These are phyloP conservation scores for Pteropus rufus DNA, from an alignment of 2,797 vertebrate species.

Conservation along the genomic window DNA sequence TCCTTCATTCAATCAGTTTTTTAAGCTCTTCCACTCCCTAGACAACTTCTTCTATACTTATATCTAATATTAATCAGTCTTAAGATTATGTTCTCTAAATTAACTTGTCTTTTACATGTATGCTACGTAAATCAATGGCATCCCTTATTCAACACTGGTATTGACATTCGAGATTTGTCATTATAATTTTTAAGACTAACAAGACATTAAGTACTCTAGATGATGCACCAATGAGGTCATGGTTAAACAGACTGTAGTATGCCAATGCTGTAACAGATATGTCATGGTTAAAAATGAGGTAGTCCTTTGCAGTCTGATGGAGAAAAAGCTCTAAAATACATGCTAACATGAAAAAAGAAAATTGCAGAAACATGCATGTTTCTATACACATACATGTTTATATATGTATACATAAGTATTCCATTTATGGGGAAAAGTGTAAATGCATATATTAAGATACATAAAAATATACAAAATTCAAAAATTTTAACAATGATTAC, in stretches of 20 bases:
- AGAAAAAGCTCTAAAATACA: background rate
- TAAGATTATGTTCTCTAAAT: background rate
- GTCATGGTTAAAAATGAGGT: background rate
- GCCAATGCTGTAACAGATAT: background rate
- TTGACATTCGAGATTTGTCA: background rate
- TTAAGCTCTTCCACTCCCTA: background rate
- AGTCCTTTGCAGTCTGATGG: background rate
- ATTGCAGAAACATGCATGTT: background rate
- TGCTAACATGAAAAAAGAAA: background rate
- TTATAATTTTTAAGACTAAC: constrained; percentile 21
- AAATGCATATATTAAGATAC: background rate
- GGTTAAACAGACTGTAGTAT: background rate
- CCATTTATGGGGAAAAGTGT: background rate
- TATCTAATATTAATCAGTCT: background rate
- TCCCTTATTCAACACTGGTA: background rate
- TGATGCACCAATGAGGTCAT: background rate
- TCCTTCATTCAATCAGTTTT: background rate
- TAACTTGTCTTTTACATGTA: background rate
- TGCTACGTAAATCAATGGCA: background rate
- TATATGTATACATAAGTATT: background rate
- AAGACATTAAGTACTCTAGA: background rate
- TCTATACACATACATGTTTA: background rate
- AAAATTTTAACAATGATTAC: background rate
- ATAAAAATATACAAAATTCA: background rate
- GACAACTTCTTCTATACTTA: background rate